Evolutionary conservation across 2,888 invertebrate genomes (phyloP), one percentile per base, ranked within the genome.

Genomic region (Drosophila pseudotalamancana): DNA sequence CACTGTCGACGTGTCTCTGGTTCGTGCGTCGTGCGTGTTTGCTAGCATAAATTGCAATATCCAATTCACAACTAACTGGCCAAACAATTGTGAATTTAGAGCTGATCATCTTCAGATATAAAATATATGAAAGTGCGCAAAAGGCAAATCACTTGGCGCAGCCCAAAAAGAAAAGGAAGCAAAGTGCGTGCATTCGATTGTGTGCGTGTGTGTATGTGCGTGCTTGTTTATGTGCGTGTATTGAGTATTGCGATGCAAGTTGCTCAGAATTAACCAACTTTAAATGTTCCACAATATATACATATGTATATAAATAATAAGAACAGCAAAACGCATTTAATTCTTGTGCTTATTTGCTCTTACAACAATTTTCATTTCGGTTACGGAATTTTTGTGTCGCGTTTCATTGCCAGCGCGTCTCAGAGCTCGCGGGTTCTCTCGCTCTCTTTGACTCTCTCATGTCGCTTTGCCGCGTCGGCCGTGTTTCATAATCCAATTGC

Each of bases 381-480:
- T 80, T 87, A 81, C 74, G 87, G 87, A 82, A 87, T 82, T 82
- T 84, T 78, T 81, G 78, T 87, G 74, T 72, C 75, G 67, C 74
- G 84, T 81, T 81, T 64, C 81, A 73, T 59, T 66, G 63, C 60
- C 80, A 76, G 48, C 40, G 39, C 57, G 69, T 63, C 48, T 51
- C 76, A 19, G 29, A 59, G 55, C 54, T 61, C 64, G 49, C 45
- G 59, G 51, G 46, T 35, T 51, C 61, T 46, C 62, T 50, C 42
- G 27, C 31, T 8, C 34, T 25, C 29, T 27, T 32, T 35, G 27
- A 11, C 56, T 54, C 34, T 51, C 51, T 9, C 50, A 46, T 73
- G 73, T 79, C 63, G 85, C 85, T 63, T 76, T 82, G 77, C 70
- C 77, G 72, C 72, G 27, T 69, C 46, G 46, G 59, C 51, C 72